Evolutionary conservation across 1,140 invertebrate species (phyloP).

Genomic region (Homalodisca vitripennis): DNA sequence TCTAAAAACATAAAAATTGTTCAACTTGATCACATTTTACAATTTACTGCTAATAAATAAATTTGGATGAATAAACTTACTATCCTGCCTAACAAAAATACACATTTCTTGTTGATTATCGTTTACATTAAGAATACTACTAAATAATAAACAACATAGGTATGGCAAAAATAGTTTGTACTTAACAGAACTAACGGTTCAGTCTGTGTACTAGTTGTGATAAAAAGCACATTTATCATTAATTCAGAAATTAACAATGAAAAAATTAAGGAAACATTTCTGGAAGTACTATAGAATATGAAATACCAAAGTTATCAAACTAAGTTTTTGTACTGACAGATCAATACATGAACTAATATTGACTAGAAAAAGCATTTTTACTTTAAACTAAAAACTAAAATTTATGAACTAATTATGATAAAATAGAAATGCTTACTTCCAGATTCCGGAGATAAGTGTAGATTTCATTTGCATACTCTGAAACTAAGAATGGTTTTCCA

Average conservation of each 20-base stretch:
- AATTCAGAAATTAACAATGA: too few relatives aligned
- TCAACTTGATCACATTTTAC: not conserved
- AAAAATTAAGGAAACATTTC: too few relatives aligned
- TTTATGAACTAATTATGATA: not conserved
- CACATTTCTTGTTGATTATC: not conserved
- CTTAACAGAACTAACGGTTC: not conserved
- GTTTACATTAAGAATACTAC: not conserved
- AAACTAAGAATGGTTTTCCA: conserved; percentile 74
- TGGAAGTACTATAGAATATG: not conserved
- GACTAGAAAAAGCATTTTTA: not conserved
- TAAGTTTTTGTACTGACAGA: not conserved
- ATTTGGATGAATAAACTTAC: not conserved
- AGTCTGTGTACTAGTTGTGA: too few relatives aligned
- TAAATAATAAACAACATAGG: not conserved
- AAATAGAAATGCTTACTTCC: conserved; percentile 52
- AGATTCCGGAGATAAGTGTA: conserved; percentile 72
- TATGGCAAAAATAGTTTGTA: not conserved
- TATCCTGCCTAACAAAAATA: not conserved
- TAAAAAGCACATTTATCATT: too few relatives aligned
- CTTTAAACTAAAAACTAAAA: not conserved
- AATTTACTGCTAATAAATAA: too few relatives aligned
- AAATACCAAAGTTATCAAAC: not conserved
- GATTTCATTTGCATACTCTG: conserved; percentile 83
- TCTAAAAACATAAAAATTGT: conserved; percentile 40
- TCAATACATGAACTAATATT: not conserved